Base-by-base conservation (phyloP, 2,113 vertebrate species). In the Myotis yumanensis region DNA sequence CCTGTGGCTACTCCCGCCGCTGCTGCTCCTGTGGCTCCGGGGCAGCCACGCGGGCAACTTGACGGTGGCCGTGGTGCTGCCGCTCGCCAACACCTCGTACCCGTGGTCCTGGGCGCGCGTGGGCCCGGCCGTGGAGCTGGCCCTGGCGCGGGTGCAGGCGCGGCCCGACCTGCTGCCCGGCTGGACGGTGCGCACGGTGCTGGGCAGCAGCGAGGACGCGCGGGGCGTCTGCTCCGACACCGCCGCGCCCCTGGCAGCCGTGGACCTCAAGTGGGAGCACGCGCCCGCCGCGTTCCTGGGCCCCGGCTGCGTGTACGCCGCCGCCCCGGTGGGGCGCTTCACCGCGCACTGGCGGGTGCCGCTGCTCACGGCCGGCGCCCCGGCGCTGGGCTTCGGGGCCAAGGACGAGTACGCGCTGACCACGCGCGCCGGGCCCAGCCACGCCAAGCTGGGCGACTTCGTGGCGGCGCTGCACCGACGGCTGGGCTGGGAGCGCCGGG, bases 101-200 rank as follows among this genome's bases (percentile, higher is more conserved):
- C 99, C 99, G 0, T 99, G 99, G 99, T 99, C 99, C 6, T 99
- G 99, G 99, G 99, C 99, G 7, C 98, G 99, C 15, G 98, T 99
- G 35, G 99, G 99, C 0, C 99, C 99, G 0, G 99, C 99, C 0
- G 95, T 99, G 32, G 95, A 97, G 0, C 97, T 99, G 23, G 99
- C 99, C 1, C 69, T 98, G 1, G 94, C 64, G 0, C 83, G 68
- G 15, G 96, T 99, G 3, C 99, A 99, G 51, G 80, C 96, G 0
- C 98, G 98, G 14, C 97, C 97, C 1, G 93, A 93, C 12, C 69
- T 99, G 23, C 98, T 99, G 4, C 98, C 98, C 0, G 97, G 98
- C 16, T 98, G 98, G 97, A 96, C 92, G 2, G 95, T 99, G 0
- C 96, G 91, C 2, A 98, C 98, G 43, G 97, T 97, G 18, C 99